These are phyloP conservation scores for Lerista edwardsae DNA, from an alignment of 2,797 vertebrate genomes.

Conservation along the genomic window DNA sequence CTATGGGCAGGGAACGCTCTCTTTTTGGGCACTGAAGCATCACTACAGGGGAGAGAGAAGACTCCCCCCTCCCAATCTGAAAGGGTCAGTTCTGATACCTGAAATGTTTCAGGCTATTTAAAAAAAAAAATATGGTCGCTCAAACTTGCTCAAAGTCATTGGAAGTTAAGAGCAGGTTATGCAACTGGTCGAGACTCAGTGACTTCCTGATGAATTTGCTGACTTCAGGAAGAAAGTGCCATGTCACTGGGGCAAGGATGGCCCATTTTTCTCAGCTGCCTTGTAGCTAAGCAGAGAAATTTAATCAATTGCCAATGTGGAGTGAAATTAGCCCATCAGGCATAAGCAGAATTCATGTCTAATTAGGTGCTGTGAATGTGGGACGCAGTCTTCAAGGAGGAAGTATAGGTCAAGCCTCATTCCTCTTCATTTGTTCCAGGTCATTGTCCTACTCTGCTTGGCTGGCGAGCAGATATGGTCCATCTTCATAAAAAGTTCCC, in stretches of 20 bases:
- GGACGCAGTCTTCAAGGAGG: conserved; percentile 60
- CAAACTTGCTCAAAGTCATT: conserved; percentile 61
- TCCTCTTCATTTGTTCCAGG: conserved; percentile 73
- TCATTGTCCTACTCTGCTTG: conserved; percentile 68
- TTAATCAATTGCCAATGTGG: conserved; percentile 62
- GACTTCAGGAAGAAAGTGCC: conserved; percentile 24
- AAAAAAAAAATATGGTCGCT: conserved; percentile 65
- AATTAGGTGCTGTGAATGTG: conserved; percentile 69
- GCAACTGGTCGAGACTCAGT: conserved; percentile 33
- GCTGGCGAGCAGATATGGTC: conserved; percentile 62
- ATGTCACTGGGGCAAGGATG: conserved; percentile 18
- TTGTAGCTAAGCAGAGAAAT: conserved; percentile 53
- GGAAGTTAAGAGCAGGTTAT: conserved; percentile 57
- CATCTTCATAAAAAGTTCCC: conserved; percentile 66
- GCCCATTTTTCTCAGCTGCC: conserved; percentile 42
- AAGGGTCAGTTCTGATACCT: conserved; percentile 41
- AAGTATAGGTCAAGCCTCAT: conserved; percentile 66
- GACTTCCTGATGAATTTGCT: conserved; percentile 46
- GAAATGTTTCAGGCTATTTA: conserved; percentile 36
- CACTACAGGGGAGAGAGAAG: conserved; percentile 46
- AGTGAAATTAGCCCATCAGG: conserved; percentile 58
- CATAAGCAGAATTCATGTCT: conserved; percentile 66
- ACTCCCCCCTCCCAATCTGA: conserved; percentile 26
- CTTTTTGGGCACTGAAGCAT: neutral
- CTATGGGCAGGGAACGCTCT: conserved; percentile 35